Evolutionary conservation across 2,113 vertebrate species (phyloP), one percentile per base, ranked within the genome.

Genomic region (Cephalopholis sonnerati): DNA sequence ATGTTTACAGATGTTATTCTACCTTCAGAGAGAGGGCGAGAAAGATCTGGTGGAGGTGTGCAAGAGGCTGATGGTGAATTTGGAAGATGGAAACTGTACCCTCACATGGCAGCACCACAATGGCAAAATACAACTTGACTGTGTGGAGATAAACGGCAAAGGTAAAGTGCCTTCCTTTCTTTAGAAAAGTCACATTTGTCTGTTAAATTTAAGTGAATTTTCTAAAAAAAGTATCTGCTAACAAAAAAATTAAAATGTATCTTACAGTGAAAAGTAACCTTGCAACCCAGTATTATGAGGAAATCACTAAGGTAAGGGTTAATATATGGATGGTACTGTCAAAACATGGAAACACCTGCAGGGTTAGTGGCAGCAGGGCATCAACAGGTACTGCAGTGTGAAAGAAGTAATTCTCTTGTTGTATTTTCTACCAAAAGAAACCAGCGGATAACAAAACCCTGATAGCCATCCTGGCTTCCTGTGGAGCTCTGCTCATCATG

Each of bases 401-500:
- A 41, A 46, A 5, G 5, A n/a, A 62, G 11, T 29, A 1, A 17
- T 64, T 5, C 0, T 54, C 10, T 36, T 25, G 4, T 36, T 50
- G 13, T 83, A 7, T 71, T 81, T 29, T 66, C 44, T 24, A n/a
- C 24, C 41, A 3, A 5, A 32, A 94, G 92, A 89, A 87, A 41
- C 44, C 75, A 0, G 65, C 72, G 1, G 91, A 87, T 24, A 93
- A 83, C 32, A 91, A 74, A 53, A 95, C 92, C 0, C 80, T 95
- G 72, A 93, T 95, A 0, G 91, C 91, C 64, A 94, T 96, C 74
- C 70, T 95, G 93, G 93, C 93, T 3, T 95, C 95, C 0, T 91
- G 92, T 7, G 93, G 94, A 1, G 92, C 91, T 8, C 84, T 96
- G 80, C 90, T 94, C 0, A 81, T 92, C 79, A 93, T 96, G 90